A percentile compares a stretch with the other conserved stretches of the same genome.
phyloP scores from a whole-genome alignment of 2,888 invertebrate species.

The Cheilosia variabilis region DNA sequence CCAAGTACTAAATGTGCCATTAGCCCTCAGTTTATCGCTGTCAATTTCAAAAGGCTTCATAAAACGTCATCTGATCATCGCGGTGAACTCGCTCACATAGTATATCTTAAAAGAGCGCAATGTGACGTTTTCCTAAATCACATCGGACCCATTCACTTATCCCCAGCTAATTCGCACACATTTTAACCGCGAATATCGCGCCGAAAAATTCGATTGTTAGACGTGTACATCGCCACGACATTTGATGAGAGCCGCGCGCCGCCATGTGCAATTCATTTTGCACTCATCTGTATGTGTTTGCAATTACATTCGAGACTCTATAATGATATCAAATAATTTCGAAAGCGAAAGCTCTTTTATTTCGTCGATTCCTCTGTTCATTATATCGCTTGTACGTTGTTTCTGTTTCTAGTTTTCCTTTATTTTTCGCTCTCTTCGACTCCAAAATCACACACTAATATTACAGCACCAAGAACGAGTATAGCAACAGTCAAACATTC shows the following conservation, averaged over 20 bases:
- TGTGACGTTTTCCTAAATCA: slow-evolving; percentile 20
- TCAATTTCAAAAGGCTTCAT: slow-evolving; percentile 1
- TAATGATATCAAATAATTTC: slow-evolving; percentile 48
- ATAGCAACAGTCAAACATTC: slow-evolving; percentile 14
- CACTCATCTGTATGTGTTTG: slow-evolving; percentile 6
- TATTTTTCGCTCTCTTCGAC: slow-evolving; percentile 14
- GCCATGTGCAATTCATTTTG: slow-evolving; percentile 13
- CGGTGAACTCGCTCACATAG: not conserved
- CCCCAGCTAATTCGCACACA: slow-evolving; percentile 10
- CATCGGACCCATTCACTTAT: not conserved
- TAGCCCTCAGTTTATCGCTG: not conserved
- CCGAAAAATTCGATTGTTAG: slow-evolving; percentile 17
- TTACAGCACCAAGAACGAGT: slow-evolving; percentile 49
- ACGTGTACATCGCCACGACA: slow-evolving; percentile 16
- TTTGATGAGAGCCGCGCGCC: not conserved
- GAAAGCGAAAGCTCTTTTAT: slow-evolving; percentile 69
- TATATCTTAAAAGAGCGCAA: slow-evolving; percentile 21
- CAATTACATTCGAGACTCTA: slow-evolving; percentile 40
- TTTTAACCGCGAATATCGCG: slow-evolving; percentile 33
- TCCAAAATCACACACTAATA: slow-evolving; percentile 59
- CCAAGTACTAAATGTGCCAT: slow-evolving; percentile 4
- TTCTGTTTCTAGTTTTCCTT: slow-evolving; percentile 6
- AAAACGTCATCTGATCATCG: slow-evolving; percentile 6
- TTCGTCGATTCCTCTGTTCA: slow-evolving; percentile 19
- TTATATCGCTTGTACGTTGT: not conserved